These are phyloP conservation scores for Ptilorrhoa leucosticta DNA, from an alignment of 2,113 vertebrate genomes.

Conservation along the genomic window DNA sequence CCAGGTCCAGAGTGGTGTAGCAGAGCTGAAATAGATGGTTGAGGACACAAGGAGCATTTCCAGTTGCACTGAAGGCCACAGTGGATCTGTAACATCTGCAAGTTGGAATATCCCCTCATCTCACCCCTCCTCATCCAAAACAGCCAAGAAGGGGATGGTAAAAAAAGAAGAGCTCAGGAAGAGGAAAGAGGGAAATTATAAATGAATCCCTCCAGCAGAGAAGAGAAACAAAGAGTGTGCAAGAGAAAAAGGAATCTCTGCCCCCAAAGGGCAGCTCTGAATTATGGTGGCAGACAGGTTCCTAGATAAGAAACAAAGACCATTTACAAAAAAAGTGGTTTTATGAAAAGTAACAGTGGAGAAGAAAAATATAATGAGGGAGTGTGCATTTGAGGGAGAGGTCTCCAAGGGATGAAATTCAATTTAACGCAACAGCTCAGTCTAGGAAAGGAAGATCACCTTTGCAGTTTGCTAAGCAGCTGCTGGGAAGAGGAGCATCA, in stretches of 20 bases:
- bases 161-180: not conserved
- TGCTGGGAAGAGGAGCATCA: not conserved
- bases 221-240: not conserved
- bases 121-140: not conserved
- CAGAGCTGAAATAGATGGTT: not conserved
- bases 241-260: not conserved
- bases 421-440: not conserved
- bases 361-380: not conserved
- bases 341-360: not conserved
- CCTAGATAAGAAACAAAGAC: not conserved
- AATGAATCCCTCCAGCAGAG: not conserved
- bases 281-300: not conserved
- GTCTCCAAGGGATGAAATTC: not conserved
- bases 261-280: not conserved
- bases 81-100: not conserved
- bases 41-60: not conserved
- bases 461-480: not conserved
- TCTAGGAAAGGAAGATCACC: not conserved
- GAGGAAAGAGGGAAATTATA: not conserved
- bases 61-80: not conserved
- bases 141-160: not conserved
- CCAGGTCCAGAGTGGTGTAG: not conserved
- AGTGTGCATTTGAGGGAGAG: not conserved
- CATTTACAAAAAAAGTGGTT: not conserved
- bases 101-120: not conserved